Conservation (phyloP, 2,888 invertebrate species). For the Dryobotodes eremita region DNA sequence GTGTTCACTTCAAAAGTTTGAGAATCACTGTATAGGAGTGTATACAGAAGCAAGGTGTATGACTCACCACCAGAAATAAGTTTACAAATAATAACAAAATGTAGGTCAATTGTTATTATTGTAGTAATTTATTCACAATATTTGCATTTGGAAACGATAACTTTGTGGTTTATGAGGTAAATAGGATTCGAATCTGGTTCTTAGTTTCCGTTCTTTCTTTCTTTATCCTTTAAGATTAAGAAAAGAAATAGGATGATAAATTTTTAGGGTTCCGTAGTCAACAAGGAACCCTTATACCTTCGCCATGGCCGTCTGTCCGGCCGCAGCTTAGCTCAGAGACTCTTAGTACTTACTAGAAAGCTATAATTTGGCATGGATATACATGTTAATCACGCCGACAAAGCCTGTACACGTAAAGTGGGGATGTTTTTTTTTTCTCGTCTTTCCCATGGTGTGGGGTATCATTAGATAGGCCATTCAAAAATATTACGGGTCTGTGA, state of each 20-base stretch:
- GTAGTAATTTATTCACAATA: constrained; percentile 34
- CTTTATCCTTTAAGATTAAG: not conserved
- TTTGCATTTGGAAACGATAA: constrained; percentile 23
- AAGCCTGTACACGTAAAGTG: too few relatives aligned
- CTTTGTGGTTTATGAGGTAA: constrained; percentile 29
- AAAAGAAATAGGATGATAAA: not conserved
- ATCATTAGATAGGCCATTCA: too few relatives aligned
- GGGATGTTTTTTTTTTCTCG: too few relatives aligned
- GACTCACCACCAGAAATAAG: constrained; percentile 47
- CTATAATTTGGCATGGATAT: too few relatives aligned
- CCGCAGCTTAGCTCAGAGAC: too few relatives aligned
- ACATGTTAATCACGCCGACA: too few relatives aligned
- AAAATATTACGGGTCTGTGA: too few relatives aligned
- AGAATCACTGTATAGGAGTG: constrained; percentile 24
- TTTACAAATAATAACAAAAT: constrained; percentile 43
- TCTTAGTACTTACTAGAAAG: too few relatives aligned
- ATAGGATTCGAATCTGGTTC: constrained; percentile 8
- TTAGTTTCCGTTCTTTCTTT: not conserved
- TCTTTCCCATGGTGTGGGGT: too few relatives aligned
- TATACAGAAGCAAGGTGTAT: constrained; percentile 26
- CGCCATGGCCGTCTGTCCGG: too few relatives aligned
- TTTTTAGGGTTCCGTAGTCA: too few relatives aligned
- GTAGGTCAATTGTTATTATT: constrained; percentile 40
- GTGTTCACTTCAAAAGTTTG: constrained; percentile 1
- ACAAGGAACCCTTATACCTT: too few relatives aligned